Evolutionary conservation across 2,797 vertebrate species (phyloP).

Genomic region (Sitta carolinensis): DNA sequence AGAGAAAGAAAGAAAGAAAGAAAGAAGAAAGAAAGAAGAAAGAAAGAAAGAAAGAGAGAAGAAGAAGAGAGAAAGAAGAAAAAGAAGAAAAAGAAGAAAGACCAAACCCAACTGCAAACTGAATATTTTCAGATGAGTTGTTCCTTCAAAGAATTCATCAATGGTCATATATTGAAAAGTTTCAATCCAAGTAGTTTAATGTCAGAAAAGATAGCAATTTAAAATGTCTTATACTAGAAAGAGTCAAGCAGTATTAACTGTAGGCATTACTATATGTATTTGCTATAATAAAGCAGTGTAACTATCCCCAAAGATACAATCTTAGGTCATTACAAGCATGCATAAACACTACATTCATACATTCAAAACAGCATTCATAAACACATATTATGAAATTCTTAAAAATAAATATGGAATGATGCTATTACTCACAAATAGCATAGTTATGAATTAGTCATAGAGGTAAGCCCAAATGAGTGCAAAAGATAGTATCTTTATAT

Average conservation of each 20-base stretch:
- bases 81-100: fast-evolving
- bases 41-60: too few species aligned
- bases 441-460: not conserved
- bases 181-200: not conserved
- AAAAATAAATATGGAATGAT: not conserved
- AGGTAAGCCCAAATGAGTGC: not conserved
- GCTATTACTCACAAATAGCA: not conserved
- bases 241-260: fast-evolving
- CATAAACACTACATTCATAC: not conserved
- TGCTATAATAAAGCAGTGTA: not conserved
- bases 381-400: not conserved
- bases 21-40: too few species aligned
- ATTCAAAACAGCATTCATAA: not conserved
- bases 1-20: not conserved
- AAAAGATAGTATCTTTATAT: not conserved
- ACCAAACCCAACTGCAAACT: not conserved
- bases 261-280: not conserved
- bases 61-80: not conserved
- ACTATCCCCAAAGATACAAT: not conserved
- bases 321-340: not conserved
- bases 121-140: not conserved
- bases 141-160: not conserved
- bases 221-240: not conserved
- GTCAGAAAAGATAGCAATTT: not conserved
- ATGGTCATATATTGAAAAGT: not conserved